phyloP scores from a whole-genome alignment of 2,113 vertebrate species.

The Oncorhynchus clarkii region DNA sequence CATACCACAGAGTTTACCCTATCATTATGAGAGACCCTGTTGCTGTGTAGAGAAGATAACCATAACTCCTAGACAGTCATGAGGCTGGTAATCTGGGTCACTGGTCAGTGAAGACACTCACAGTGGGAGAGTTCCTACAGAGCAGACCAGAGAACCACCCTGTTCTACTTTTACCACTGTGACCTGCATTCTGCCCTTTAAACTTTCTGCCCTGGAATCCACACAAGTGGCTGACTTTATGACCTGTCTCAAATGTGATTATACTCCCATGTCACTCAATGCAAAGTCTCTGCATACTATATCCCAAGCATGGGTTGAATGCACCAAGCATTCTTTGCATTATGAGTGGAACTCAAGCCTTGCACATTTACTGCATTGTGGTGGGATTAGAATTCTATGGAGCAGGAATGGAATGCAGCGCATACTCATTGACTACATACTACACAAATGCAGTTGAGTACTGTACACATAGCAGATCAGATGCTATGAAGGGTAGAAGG shows the following conservation, averaged over 20 bases:
- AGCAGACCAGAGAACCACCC: conserved; percentile 17
- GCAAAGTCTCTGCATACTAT: conserved; percentile 7
- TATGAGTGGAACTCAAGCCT: neutral
- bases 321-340: neutral
- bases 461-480: neutral
- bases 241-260: conserved; percentile 5
- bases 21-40: conserved; percentile 12
- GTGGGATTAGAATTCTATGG: neutral
- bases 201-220: conserved; percentile 41
- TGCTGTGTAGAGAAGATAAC: conserved; percentile 14
- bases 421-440: neutral
- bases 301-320: neutral
- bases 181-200: conserved; percentile 31
- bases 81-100: conserved; percentile 22
- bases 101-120: conserved; percentile 8
- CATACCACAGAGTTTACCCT: conserved; percentile 20
- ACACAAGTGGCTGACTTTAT: conserved; percentile 18
- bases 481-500: neutral
- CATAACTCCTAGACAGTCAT: conserved; percentile 1
- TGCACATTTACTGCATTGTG: neutral
- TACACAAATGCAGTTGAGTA: neutral
- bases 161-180: conserved; percentile 27
- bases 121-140: too few relatives aligned
- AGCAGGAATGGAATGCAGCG: neutral
- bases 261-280: conserved; percentile 8